phyloP scores from a whole-genome alignment of 2,797 vertebrate species.

The Amblyraja radiata region DNA sequence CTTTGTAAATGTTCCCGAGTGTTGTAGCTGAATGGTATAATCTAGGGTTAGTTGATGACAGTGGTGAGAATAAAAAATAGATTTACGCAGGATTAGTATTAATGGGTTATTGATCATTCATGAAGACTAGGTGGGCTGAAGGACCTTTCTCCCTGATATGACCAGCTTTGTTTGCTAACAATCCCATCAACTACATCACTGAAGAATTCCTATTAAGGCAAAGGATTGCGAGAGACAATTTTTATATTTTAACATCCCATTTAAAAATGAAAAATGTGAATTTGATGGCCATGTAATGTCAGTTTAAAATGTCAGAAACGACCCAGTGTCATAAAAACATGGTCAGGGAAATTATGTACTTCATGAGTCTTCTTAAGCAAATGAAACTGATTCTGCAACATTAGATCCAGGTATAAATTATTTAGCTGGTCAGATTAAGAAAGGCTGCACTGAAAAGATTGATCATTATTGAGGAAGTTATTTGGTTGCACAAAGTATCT shows the following conservation, averaged over 20 bases:
- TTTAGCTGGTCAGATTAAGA: not conserved
- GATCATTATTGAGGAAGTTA: not conserved
- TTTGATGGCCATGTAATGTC: not conserved
- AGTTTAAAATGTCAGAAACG: not conserved
- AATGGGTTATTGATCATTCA: too few relatives aligned
- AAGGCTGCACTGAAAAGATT: not conserved
- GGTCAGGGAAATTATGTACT: not conserved
- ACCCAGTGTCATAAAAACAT: not conserved
- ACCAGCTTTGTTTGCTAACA: not conserved
- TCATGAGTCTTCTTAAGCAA: not conserved
- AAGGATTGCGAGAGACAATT: not conserved
- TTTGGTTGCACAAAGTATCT: not conserved
- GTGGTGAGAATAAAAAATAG: too few relatives aligned
- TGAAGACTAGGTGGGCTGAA: not conserved
- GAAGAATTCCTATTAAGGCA: not conserved
- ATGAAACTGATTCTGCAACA: not conserved
- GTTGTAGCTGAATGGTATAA: too few relatives aligned
- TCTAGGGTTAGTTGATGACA: too few relatives aligned
- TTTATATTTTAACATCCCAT: not conserved
- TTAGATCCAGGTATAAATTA: not conserved
- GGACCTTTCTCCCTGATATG: not conserved
- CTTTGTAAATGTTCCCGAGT: too few relatives aligned
- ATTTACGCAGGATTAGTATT: too few relatives aligned
- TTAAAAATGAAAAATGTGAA: not conserved
- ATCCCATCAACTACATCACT: not conserved